Conservation (phyloP, 2,888 invertebrate species). For the Drymonia ruficornis region DNA sequence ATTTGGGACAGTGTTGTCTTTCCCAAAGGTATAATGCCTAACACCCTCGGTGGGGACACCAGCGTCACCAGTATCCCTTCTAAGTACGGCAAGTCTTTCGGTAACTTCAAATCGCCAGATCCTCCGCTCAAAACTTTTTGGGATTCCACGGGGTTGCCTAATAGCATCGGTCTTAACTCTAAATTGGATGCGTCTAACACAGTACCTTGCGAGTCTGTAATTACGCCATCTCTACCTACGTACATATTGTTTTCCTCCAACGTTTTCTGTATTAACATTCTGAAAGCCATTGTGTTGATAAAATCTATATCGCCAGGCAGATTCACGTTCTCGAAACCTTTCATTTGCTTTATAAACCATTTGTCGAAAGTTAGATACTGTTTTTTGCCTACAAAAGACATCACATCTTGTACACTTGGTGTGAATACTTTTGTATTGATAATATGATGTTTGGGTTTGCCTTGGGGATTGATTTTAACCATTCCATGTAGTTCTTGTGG, state of each 20-base stretch:
- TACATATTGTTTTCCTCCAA: conserved; percentile 49
- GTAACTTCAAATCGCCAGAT: conserved; percentile 10
- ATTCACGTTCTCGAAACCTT: conserved; percentile 30
- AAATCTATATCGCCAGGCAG: conserved; percentile 25
- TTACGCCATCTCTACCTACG: conserved; percentile 40
- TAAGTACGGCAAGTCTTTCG: conserved; percentile 42
- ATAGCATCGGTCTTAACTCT: conserved; percentile 53
- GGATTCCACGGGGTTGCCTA: conserved; percentile 50
- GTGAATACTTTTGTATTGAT: background rate
- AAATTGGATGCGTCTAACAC: conserved; percentile 46
- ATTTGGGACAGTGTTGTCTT: conserved; percentile 35
- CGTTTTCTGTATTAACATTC: conserved; percentile 43
- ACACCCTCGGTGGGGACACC: conserved; percentile 49
- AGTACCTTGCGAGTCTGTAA: conserved; percentile 47
- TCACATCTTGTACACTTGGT: background rate
- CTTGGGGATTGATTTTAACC: too few relatives aligned
- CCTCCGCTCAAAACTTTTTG: conserved; percentile 24
- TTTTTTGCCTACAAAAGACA: background rate
- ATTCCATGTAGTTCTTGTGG: too few relatives aligned
- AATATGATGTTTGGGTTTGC: too few relatives aligned
- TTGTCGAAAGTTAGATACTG: conserved; percentile 41
- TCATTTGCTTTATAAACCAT: conserved; percentile 53
- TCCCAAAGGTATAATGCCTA: conserved; percentile 60
- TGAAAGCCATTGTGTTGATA: conserved; percentile 39
- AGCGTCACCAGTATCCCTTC: conserved; percentile 55